Conservation (phyloP, 2,888 invertebrate species). For the Melinopterus prodromus region DNA sequence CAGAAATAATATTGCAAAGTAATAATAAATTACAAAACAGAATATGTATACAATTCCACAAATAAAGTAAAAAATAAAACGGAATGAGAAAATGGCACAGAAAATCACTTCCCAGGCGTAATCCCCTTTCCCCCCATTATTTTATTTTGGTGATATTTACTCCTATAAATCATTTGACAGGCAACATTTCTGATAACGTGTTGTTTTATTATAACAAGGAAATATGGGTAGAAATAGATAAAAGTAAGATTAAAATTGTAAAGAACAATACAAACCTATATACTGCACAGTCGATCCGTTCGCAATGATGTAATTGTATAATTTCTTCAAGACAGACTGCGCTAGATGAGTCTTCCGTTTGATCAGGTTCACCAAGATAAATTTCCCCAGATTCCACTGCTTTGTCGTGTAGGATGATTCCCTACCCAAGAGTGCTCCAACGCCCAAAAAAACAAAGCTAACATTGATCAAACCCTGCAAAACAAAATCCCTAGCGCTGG, state of each 20-base stretch:
- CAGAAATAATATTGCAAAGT: too few relatives aligned
- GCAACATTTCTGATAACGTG: background rate
- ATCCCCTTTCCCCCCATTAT: too few relatives aligned
- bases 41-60: too few relatives aligned
- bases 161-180: too few relatives aligned
- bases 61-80: too few relatives aligned
- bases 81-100: too few relatives aligned
- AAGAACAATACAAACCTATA: constrained; percentile 44
- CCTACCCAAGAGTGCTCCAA: constrained; percentile 51
- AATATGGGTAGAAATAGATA: background rate
- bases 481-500: constrained; percentile 61
- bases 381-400: constrained; percentile 64
- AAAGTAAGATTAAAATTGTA: background rate
- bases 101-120: too few relatives aligned
- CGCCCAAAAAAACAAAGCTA: constrained; percentile 57
- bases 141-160: too few relatives aligned
- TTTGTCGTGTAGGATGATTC: constrained; percentile 54
- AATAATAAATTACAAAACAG: too few relatives aligned
- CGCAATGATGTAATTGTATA: constrained; percentile 65
- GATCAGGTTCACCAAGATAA: constrained; percentile 67
- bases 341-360: constrained; percentile 66
- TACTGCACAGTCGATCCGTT: constrained; percentile 64
- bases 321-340: constrained; percentile 63
- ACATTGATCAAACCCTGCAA: constrained; percentile 60
- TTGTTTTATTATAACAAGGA: background rate